These are phyloP conservation scores for Papilio machaon DNA, from an alignment of 1,140 invertebrate species.

Conservation along the genomic window DNA sequence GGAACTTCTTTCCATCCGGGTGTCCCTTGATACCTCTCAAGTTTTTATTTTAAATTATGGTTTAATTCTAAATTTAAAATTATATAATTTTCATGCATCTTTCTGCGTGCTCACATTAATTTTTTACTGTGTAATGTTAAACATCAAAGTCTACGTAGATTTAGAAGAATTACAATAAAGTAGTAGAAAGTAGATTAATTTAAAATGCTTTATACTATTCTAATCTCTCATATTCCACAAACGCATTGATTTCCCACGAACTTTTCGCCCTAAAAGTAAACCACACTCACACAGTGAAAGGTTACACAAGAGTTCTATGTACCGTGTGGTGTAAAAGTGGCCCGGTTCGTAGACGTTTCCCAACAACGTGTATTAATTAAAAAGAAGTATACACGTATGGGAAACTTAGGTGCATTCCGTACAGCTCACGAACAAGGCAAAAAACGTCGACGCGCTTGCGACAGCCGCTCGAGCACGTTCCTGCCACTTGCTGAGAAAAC, in stretches of 20 bases:
- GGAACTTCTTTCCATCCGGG: too few species aligned
- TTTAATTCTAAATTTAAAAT: too few species aligned
- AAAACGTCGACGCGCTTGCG: conserved; percentile 25
- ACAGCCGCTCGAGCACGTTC: conserved; percentile 14
- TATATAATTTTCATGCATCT: too few species aligned
- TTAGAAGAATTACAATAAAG: not conserved
- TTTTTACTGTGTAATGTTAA: too few species aligned
- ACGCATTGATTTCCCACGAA: conserved; percentile 1
- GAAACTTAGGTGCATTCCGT: conserved; percentile 31
- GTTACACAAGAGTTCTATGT: not conserved
- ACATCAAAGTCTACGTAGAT: too few species aligned
- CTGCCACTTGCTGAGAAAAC: conserved; percentile 21
- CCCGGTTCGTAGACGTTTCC: conserved; percentile 17
- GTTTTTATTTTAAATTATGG: too few species aligned
- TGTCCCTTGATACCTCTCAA: too few species aligned
- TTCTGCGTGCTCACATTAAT: too few species aligned
- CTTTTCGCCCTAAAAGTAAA: conserved; percentile 5
- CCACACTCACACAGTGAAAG: conserved; percentile 27
- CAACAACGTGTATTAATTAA: conserved; percentile 33
- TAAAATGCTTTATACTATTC: not conserved
- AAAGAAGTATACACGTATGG: conserved; percentile 28
- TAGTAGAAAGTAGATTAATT: not conserved
- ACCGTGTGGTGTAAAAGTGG: conserved; percentile 27
- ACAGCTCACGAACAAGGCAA: conserved; percentile 25
- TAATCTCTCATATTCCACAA: not conserved